Conservation (phyloP, 2,113 vertebrate species). For the Thunnus thynnus region DNA sequence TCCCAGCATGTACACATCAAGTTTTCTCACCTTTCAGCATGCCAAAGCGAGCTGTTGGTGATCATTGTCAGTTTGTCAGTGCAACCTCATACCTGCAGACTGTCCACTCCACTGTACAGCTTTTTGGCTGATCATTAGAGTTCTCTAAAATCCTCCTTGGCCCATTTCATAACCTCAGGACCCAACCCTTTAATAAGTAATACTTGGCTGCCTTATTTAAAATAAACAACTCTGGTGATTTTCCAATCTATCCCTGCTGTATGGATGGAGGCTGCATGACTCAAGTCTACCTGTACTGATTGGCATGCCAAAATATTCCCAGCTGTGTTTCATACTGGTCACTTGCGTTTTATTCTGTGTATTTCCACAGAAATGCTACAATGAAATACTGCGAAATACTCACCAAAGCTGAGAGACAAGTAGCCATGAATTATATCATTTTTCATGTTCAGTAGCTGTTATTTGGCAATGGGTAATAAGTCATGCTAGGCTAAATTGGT, state of each 20-base stretch:
- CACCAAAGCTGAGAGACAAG: neutral
- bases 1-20: conserved; percentile 4
- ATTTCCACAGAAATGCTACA: conserved; percentile 19
- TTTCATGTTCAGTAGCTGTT: neutral
- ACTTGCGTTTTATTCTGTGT: conserved; percentile 1
- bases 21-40: conserved; percentile 38
- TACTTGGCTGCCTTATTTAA: conserved; percentile 40
- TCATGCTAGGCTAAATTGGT: neutral
- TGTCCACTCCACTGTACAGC: conserved; percentile 7
- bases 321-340: conserved; percentile 32
- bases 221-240: conserved; percentile 63
- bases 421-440: neutral
- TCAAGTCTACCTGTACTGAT: conserved; percentile 34
- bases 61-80: conserved; percentile 51
- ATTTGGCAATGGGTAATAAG: neutral
- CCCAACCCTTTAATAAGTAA: conserved; percentile 33
- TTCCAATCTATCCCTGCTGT: conserved; percentile 41
- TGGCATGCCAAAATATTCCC: conserved; percentile 13
- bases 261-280: conserved; percentile 10
- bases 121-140: conserved; percentile 28
- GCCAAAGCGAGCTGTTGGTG: conserved; percentile 35
- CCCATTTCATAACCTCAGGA: conserved; percentile 27
- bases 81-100: conserved; percentile 34
- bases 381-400: conserved; percentile 2
- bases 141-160: neutral